phyloP scores from a whole-genome alignment of 2,113 vertebrate genomes.

The Ptilonorhynchus violaceus region DNA sequence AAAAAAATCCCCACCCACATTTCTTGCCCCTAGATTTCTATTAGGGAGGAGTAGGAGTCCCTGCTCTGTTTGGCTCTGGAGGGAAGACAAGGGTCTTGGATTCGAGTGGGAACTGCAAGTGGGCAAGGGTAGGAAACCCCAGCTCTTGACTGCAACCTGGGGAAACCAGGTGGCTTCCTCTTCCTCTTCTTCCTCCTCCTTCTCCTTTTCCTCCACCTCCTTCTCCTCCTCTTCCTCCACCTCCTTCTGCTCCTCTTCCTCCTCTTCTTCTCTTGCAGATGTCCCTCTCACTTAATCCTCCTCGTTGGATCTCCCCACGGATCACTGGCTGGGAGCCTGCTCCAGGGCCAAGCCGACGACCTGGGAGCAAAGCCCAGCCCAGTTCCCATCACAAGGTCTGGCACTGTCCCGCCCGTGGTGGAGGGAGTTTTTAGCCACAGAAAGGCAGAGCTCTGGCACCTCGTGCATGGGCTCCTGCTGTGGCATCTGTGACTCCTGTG shows the following conservation, averaged over 20 bases:
- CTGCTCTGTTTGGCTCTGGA: background rate
- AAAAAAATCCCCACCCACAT: background rate
- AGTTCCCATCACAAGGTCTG: accelerated
- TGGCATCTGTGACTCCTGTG: background rate
- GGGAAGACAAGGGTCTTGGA: background rate
- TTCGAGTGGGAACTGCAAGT: background rate
- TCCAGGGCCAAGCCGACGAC: background rate
- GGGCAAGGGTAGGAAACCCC: background rate
- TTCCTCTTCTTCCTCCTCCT: too few relatives aligned
- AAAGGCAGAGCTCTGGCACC: background rate
- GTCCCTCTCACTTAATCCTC: background rate
- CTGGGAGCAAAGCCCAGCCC: background rate
- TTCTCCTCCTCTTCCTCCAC: too few relatives aligned
- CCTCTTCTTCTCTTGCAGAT: background rate
- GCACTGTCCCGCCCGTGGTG: accelerated
- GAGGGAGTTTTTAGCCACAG: background rate
- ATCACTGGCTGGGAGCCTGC: accelerated
- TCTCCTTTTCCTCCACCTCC: too few relatives aligned
- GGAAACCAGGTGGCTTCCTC: background rate
- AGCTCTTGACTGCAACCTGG: background rate
- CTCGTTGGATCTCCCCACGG: background rate
- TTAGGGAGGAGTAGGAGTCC: background rate
- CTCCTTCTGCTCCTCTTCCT: too few relatives aligned
- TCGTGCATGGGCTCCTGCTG: background rate
- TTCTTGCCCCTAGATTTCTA: background rate